Base-by-base conservation (phyloP, 1,140 invertebrate genomes). In the Drosophila guanche region DNA sequence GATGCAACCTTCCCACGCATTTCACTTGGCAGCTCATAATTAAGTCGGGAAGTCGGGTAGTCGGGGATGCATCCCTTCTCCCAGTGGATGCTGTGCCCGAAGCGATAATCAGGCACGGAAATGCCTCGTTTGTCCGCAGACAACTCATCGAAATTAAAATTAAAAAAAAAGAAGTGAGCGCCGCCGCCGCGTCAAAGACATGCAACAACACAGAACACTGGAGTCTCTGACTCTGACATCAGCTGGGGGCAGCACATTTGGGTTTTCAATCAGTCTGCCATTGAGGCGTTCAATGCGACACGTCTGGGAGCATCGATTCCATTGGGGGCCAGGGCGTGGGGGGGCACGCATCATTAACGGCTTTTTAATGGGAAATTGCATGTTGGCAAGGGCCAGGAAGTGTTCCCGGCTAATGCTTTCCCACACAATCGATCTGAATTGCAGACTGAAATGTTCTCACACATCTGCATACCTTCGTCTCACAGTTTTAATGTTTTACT, bases 191-290 rank as follows among this genome's bases (percentile, higher is more conserved):
- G 77, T 66, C 58, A 50, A 60, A 81, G 68, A 63, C 69, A 86
- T 70, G 67, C 83, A 81, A 88, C 73, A 81, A 73, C 65, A 54
- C 48, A 56, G 56, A 45, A n/a, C 48, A 33, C 27, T 23, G 43
- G 55, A 43, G 16, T 61, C 41, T 20, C n/a, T 33, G 14, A 27
- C 58, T 16, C 41, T 20, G 16, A 20, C 29, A 10, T 33, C 46
- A 57, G 55, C 29, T 25, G 3, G 50, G 50, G 47, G 29, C 33
- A 23, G 29, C 81, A 76, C 80, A 86, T 79, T 79, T 59, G 72
- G 74, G 68, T 76, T 81, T 86, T 90, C 86, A 89, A 81, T 90
- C 86, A 90, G 78, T 22, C 46, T 57, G 78, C 67, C 88, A 90
- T 75, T 86, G 78, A 90, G 60, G 86, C 86, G 78, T 86, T 55